These are phyloP conservation scores for Stramonita haemastoma DNA, from an alignment of 2,888 invertebrate genomes.

Conservation along the genomic window DNA sequence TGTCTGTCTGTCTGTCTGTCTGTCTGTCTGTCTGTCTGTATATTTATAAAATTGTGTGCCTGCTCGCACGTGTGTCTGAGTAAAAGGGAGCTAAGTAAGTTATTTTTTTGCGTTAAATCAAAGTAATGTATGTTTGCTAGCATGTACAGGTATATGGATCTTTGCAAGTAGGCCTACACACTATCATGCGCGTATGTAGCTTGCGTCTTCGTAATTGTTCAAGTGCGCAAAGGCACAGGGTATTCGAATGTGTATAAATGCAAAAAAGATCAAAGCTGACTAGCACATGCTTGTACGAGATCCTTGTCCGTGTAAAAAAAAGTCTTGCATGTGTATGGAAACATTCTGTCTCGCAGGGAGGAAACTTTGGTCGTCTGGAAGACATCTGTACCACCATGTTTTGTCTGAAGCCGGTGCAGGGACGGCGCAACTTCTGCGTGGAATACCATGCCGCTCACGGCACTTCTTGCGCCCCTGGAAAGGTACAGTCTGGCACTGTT, in stretches of 20 bases:
- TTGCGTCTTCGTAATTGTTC: neutral
- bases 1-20: too few species aligned
- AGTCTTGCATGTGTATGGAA: neutral
- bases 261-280: neutral
- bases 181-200: neutral
- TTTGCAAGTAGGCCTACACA: neutral
- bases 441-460: constrained; percentile 64
- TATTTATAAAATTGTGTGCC: neutral
- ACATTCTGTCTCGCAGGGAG: constrained; percentile 51
- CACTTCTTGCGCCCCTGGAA: constrained; percentile 64
- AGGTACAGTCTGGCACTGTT: constrained; percentile 49
- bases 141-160: neutral
- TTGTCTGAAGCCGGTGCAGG: constrained; percentile 57
- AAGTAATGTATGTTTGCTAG: neutral
- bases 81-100: too few species aligned
- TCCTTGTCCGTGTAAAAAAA: neutral
- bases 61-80: neutral
- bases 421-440: constrained; percentile 57
- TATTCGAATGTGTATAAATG: neutral
- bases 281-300: too few species aligned
- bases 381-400: constrained; percentile 65
- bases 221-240: neutral
- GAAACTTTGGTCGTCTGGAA: constrained; percentile 58
- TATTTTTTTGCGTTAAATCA: neutral
- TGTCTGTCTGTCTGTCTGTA: too few species aligned